phyloP scores from a whole-genome alignment of 2,113 vertebrate genomes.

The Plotosus lineatus region DNA sequence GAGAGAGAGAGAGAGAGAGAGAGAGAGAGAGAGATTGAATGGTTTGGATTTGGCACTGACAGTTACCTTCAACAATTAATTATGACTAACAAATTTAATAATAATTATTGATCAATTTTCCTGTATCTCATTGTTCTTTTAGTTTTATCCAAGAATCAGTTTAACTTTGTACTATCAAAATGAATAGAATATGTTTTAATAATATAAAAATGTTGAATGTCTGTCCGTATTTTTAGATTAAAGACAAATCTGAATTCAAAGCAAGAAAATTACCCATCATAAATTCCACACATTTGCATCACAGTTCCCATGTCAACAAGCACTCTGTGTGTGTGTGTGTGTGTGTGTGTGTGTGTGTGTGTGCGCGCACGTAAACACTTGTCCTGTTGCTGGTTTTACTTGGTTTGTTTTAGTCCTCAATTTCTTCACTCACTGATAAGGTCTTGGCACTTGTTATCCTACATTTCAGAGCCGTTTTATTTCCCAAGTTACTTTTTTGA shows the following conservation, averaged over 20 bases:
- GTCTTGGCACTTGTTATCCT: not conserved
- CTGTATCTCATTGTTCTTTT: not conserved
- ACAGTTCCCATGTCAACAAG: not conserved
- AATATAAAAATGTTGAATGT: not conserved
- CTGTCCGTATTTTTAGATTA: not conserved
- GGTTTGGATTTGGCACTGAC: not conserved
- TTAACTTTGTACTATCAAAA: not conserved
- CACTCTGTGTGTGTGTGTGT: not conserved
- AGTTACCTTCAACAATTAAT: not conserved
- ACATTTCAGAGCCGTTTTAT: not conserved
- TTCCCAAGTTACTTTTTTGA: not conserved
- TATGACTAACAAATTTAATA: not conserved
- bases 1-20: not conserved
- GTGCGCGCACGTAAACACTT: too few relatives aligned
- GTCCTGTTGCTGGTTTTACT: not conserved
- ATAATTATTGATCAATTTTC: not conserved
- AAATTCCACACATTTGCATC: not conserved
- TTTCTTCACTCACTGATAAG: not conserved
- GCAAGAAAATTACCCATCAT: not conserved
- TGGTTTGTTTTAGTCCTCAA: not conserved
- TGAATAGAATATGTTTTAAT: not conserved
- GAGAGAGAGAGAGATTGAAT: not conserved
- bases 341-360: not conserved
- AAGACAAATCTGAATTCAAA: not conserved
- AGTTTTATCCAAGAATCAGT: not conserved